Evolutionary conservation across 2,888 invertebrate species (phyloP).

Genomic region (Pristionchus entomophagus): DNA sequence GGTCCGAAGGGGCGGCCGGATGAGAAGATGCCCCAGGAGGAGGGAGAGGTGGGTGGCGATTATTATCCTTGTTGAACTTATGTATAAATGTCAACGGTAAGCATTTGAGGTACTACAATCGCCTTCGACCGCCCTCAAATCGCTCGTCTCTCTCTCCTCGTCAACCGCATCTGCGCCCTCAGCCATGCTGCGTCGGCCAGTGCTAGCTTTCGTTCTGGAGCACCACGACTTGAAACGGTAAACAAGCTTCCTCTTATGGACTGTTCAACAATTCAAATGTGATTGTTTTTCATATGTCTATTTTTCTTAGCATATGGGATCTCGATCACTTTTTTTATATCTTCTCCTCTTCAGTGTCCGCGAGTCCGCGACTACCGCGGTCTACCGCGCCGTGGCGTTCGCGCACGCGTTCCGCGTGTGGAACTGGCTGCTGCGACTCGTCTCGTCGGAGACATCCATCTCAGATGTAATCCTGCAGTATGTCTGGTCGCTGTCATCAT

Average conservation of each 20-base stretch:
- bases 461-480: slow-evolving; percentile 91
- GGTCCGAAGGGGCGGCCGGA: slow-evolving; percentile 55
- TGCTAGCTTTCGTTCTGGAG: slow-evolving; percentile 88
- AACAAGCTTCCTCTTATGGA: no score
- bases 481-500: slow-evolving; percentile 68
- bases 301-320: no score
- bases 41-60: slow-evolving; percentile 14
- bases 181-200: slow-evolving; percentile 84
- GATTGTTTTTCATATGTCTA: no score
- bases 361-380: slow-evolving; percentile 89
- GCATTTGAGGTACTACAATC: slow-evolving; percentile 62
- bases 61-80: not conserved
- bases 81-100: not conserved
- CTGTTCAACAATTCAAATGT: no score
- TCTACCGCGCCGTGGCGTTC: slow-evolving; percentile 80
- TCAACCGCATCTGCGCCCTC: slow-evolving; percentile 54
- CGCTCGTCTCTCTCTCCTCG: slow-evolving; percentile 60
- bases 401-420: slow-evolving; percentile 82
- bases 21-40: slow-evolving; percentile 8
- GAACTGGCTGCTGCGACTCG: slow-evolving; percentile 89
- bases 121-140: slow-evolving; percentile 65
- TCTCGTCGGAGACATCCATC: slow-evolving; percentile 80
- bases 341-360: slow-evolving; percentile 86
- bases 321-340: no score
- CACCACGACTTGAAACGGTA: slow-evolving; percentile 67